phyloP scores from a whole-genome alignment of 2,797 vertebrate species.

The Pitangus sulphuratus region DNA sequence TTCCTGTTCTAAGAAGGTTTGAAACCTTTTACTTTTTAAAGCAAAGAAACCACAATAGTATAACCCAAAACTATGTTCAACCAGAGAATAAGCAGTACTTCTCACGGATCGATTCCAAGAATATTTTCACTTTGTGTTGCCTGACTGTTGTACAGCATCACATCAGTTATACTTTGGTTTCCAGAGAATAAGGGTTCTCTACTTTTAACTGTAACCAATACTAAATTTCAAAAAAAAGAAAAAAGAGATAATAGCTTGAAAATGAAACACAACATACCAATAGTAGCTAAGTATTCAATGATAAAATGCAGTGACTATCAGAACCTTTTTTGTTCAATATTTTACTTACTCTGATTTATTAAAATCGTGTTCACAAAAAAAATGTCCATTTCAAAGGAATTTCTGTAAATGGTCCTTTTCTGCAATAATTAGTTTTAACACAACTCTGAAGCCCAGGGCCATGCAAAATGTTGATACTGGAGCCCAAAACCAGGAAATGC shows the following conservation, averaged over 20 bases:
- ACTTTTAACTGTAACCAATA: not conserved
- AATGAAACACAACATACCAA: fast-evolving
- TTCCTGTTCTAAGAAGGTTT: conserved; percentile 26
- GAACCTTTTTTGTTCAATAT: not conserved
- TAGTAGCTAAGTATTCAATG: not conserved
- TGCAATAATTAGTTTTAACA: not conserved
- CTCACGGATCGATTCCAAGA: not conserved
- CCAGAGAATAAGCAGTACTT: not conserved
- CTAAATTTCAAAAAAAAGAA: not conserved
- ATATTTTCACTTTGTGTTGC: conserved; percentile 18
- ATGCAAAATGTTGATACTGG: not conserved
- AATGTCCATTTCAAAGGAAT: not conserved
- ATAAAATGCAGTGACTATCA: not conserved
- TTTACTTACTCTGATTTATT: not conserved
- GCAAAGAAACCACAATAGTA: conserved; percentile 37
- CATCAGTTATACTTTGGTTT: not conserved
- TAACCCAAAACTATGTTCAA: not conserved
- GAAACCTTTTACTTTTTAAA: not conserved
- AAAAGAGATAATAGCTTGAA: not conserved
- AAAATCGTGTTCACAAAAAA: not conserved
- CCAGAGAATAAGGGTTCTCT: not conserved
- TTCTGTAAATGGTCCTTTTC: not conserved
- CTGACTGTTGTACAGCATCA: not conserved
- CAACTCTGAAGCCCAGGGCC: not conserved
- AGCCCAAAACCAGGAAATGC: not conserved